Evolutionary conservation across 2,797 vertebrate species (phyloP), one percentile per base, ranked within the genome.

Genomic region (Serranus cabrilla): DNA sequence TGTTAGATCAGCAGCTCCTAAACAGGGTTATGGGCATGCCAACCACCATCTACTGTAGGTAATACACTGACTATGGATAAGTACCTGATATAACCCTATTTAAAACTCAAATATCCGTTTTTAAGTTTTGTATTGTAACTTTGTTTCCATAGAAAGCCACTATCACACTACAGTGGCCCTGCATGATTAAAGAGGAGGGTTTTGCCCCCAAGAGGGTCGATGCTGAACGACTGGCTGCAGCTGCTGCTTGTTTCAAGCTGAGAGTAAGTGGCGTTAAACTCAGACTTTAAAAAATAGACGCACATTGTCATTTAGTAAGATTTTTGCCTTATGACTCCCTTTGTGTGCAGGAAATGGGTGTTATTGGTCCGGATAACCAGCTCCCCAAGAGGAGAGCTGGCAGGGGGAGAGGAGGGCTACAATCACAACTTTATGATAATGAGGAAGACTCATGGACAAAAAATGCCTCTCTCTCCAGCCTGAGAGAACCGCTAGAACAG

Each of bases 181-280:
- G 93, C 92, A 97, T 88, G 1, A 96, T 99, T 57, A 94, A 97
- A 79, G 94, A 95, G 37, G 97, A 98, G 81, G 98, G 97, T 55
- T 97, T 94, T 25, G 96, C 96, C 61, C 91, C 95, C 68, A 97
- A 93, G 89, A 99, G 96, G 92, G 87, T 93, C 0, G 96, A 98
- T 0, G 98, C 98, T 0, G 98, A 99, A 80, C 90, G 96, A 6
- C 92, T 95, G 31, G 98, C 98, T 3, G 98, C 98, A 0, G 98
- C 98, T 0, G 96, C 96, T 0, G 98, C 96, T 0, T 99, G 98
- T 80, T 95, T 95, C 47, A 96, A 95, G 16, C 96, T 99, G 79
- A 97, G 93, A 94, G 98, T 98, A 89, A 84, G 87, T 37, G 25
- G 14, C 9, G 1, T 0, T 42, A 16, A 39, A 17, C 14, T n/a